Evolutionary conservation across 2,888 invertebrate species (phyloP).

Genomic region (Rhimphoctona megacephalus): DNA sequence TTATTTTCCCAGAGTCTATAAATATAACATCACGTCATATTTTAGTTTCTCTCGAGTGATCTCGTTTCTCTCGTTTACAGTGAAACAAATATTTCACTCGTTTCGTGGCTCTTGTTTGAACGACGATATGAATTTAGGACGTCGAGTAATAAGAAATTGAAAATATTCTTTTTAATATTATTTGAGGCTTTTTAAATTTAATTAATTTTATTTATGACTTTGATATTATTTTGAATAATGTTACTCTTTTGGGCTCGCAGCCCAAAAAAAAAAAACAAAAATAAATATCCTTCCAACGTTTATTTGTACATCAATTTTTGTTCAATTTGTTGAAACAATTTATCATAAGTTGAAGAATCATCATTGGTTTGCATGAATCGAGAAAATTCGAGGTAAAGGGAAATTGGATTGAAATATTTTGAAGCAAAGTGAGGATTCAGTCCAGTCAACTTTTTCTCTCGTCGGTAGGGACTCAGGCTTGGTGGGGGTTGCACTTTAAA

Average conservation of each 20-base stretch:
- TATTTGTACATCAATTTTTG: not conserved
- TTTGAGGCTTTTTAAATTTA: not conserved
- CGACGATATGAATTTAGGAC: constrained; percentile 16
- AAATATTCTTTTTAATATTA: not conserved
- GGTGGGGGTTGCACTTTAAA: constrained; percentile 77
- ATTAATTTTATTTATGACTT: not conserved
- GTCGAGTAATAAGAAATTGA: not conserved
- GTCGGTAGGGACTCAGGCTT: constrained; percentile 1
- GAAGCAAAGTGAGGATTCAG: constrained; percentile 59
- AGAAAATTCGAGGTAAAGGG: constrained; percentile 32
- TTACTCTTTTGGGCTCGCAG: not conserved
- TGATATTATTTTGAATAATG: not conserved
- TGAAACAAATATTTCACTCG: constrained; percentile 20
- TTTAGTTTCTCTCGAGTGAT: constrained; percentile 31
- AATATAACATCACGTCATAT: constrained; percentile 61
- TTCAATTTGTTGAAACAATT: not conserved
- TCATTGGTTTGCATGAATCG: not conserved
- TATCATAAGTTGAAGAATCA: constrained; percentile 19
- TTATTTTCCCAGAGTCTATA: constrained; percentile 68
- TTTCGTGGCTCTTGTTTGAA: constrained; percentile 25
- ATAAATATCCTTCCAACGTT: not conserved
- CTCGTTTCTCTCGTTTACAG: constrained; percentile 11
- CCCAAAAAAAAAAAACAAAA: not conserved
- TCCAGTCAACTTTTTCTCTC: constrained; percentile 27
- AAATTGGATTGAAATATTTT: constrained; percentile 73